A percentile compares a stretch with the other conserved stretches of the same genome.
These are phyloP conservation scores for Potamilus streckersoni DNA, from an alignment of 1,140 invertebrate species.

Conservation along the genomic window DNA sequence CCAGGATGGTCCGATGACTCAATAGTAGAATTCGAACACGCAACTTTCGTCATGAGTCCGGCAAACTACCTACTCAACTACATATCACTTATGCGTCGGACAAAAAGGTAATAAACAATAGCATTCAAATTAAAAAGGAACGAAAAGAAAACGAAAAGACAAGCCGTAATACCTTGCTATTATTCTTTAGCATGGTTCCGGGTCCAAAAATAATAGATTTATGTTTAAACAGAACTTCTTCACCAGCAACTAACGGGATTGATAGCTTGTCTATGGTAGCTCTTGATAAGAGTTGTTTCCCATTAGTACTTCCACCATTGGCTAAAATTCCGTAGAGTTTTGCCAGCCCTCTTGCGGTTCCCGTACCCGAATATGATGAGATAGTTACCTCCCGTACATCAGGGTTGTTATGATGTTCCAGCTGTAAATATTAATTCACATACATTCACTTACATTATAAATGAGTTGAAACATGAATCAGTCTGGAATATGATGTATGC, in stretches of 20 bases:
- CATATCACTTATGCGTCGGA: no score
- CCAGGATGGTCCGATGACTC: no score
- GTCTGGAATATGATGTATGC: no score
- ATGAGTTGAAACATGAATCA: no score
- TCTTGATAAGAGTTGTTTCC: background rate
- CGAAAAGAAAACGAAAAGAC: no score
- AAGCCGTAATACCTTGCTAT: background rate
- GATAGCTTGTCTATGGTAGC: background rate
- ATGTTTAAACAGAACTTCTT: background rate
- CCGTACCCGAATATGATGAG: slow-evolving; percentile 11
- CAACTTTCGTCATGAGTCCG: no score
- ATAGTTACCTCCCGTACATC: slow-evolving; percentile 16
- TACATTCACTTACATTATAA: no score
- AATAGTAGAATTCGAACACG: no score
- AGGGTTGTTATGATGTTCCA: slow-evolving; percentile 5
- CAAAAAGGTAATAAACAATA: no score
- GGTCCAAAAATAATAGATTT: slow-evolving; percentile 1
- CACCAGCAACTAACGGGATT: background rate
- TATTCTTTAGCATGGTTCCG: slow-evolving; percentile 8
- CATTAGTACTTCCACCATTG: slow-evolving; percentile 21
- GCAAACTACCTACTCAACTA: no score
- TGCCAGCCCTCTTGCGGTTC: slow-evolving; percentile 4
- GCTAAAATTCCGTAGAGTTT: slow-evolving; percentile 27
- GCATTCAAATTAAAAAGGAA: no score
- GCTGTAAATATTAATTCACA: no score